These are phyloP conservation scores for Tylochromis polylepis DNA, from an alignment of 2,113 vertebrate genomes.

Conservation along the genomic window DNA sequence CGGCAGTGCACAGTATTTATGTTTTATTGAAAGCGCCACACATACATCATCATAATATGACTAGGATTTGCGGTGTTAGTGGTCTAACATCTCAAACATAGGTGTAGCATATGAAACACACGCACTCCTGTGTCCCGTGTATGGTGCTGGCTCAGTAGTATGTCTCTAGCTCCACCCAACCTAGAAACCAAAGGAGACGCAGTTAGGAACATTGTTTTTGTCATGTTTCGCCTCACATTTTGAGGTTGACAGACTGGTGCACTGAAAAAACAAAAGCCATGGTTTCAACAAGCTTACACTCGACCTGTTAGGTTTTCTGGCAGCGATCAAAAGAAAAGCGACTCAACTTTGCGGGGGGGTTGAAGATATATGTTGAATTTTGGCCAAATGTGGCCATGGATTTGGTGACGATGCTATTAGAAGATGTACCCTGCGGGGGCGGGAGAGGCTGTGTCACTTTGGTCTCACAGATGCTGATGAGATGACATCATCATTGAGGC, in stretches of 20 bases:
- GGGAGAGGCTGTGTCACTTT: neutral
- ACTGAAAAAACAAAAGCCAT: neutral
- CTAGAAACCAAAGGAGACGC: constrained; percentile 60
- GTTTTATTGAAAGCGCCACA: constrained; percentile 59
- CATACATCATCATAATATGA: constrained; percentile 44
- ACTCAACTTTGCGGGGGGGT: neutral
- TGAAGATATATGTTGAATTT: neutral
- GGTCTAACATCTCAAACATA: constrained; percentile 19
- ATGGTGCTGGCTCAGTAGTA: constrained; percentile 75
- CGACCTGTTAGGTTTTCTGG: neutral
- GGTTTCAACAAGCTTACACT: neutral
- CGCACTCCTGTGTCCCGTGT: neutral
- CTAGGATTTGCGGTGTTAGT: constrained; percentile 10
- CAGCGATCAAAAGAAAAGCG: neutral
- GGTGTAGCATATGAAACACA: constrained; percentile 53
- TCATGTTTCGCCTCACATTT: neutral
- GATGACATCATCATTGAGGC: neutral
- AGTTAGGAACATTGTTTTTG: neutral
- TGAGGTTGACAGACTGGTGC: neutral
- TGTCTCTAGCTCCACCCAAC: constrained; percentile 83
- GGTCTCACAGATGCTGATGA: neutral
- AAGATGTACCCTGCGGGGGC: neutral
- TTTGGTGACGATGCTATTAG: neutral
- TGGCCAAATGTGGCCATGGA: neutral
- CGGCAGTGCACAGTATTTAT: constrained; percentile 11